Evolutionary conservation across 2,113 vertebrate species (phyloP).

Genomic region (Ciconia stormi): DNA sequence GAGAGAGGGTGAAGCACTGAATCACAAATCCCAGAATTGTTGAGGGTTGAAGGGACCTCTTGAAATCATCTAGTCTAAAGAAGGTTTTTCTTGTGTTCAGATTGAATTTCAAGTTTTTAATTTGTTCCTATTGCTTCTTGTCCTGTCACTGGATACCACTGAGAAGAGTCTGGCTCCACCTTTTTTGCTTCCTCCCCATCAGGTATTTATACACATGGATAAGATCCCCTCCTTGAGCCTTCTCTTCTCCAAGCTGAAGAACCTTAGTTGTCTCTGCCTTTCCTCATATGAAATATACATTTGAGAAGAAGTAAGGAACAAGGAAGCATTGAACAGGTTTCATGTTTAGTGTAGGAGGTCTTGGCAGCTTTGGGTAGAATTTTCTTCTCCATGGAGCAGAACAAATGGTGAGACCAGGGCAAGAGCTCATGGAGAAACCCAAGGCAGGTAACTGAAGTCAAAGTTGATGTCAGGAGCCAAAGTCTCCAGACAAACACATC

Average conservation of each 20-base stretch:
- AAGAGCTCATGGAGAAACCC: neutral
- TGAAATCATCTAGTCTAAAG: neutral
- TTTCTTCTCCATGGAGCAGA: neutral
- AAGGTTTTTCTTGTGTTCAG: neutral
- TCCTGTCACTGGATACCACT: neutral
- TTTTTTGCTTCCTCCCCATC: neutral
- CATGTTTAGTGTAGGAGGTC: neutral
- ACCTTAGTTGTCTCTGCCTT: neutral
- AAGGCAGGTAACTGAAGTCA: neutral
- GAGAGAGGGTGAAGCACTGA: neutral
- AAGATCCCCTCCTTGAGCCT: neutral
- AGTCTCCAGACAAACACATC: neutral
- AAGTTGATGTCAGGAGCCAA: neutral
- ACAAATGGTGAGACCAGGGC: neutral
- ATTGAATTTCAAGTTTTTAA: neutral
- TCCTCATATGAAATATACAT: neutral
- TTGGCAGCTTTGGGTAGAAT: neutral
- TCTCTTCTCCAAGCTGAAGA: neutral
- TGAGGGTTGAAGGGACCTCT: neutral
- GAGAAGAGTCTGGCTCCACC: neutral
- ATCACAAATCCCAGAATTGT: neutral
- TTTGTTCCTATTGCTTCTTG: neutral
- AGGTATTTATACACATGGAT: neutral
- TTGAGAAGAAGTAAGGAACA: neutral
- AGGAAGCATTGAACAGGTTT: neutral